Percentiles rank a stretch among this genome's conserved stretches.
Evolutionary conservation across 2,888 invertebrate genomes (phyloP).

Genomic region (Plusia festucae): DNA sequence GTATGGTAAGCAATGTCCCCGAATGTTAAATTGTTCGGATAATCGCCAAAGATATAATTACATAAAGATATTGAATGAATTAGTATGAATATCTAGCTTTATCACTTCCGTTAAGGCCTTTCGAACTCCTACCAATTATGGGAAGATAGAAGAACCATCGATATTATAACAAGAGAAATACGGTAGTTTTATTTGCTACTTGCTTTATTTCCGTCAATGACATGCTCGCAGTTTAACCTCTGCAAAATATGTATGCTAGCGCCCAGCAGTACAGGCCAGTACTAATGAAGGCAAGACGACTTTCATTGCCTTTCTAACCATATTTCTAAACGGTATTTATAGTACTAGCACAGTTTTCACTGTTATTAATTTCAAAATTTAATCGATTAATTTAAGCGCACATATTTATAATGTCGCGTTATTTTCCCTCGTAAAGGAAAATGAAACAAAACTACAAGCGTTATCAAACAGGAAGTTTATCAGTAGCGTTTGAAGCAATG

Average conservation of each 20-base stretch:
- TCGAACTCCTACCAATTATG: no score
- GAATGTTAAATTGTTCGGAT: background rate
- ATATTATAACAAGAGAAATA: slow-evolving; percentile 4
- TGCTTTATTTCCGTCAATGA: background rate
- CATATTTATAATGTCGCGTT: slow-evolving; percentile 14
- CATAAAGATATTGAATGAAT: background rate
- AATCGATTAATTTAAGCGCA: slow-evolving; percentile 15
- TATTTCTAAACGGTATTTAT: slow-evolving; percentile 31
- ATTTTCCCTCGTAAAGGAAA: slow-evolving; percentile 39
- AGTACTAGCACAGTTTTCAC: slow-evolving; percentile 26
- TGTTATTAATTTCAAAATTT: slow-evolving; percentile 24
- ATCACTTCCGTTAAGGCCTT: background rate
- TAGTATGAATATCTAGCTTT: slow-evolving; percentile 1
- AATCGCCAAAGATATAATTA: background rate
- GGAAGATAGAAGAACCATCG: background rate
- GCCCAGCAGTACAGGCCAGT: slow-evolving; percentile 17
- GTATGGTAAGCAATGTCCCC: background rate
- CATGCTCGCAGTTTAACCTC: slow-evolving; percentile 4
- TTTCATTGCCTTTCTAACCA: slow-evolving; percentile 46
- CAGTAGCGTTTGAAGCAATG: slow-evolving; percentile 38
- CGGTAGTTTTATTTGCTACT: background rate
- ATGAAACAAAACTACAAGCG: slow-evolving; percentile 33
- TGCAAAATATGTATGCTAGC: slow-evolving; percentile 6
- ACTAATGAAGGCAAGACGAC: slow-evolving; percentile 38
- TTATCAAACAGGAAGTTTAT: slow-evolving; percentile 52